Percentiles rank a stretch among this genome's conserved stretches.
These are phyloP conservation scores for Coluber constrictor DNA, from an alignment of 2,797 vertebrate species.

Conservation along the genomic window DNA sequence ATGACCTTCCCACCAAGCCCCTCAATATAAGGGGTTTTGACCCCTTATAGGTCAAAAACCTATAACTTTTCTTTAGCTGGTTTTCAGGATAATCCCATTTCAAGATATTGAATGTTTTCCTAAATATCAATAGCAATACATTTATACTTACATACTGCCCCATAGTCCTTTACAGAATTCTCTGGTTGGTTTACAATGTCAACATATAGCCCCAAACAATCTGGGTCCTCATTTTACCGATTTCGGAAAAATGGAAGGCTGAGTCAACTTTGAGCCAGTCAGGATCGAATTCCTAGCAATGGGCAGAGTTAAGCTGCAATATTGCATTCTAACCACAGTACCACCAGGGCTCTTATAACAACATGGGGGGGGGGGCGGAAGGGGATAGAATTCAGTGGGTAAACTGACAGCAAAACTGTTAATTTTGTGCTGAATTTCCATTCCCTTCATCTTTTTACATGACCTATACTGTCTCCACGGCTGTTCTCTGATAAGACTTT, in stretches of 20 bases:
- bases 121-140: not conserved
- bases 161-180: not conserved
- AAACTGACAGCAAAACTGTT: conserved; percentile 39
- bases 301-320: not conserved
- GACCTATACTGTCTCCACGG: conserved; percentile 40
- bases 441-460: conserved; percentile 58
- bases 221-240: not conserved
- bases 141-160: not conserved
- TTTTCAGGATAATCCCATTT: conserved; percentile 48
- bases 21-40: too few species aligned
- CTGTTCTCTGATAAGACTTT: conserved; percentile 45
- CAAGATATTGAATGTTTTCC: conserved; percentile 37
- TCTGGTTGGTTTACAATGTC: not conserved
- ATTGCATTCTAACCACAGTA: not conserved
- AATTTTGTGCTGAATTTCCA: conserved; percentile 41
- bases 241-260: not conserved
- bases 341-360: not conserved
- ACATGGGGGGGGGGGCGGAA: fast-evolving
- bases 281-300: not conserved
- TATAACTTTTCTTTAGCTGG: conserved; percentile 35
- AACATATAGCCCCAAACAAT: not conserved
- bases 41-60: not conserved
- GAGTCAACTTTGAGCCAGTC: not conserved
- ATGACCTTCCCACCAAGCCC: too few species aligned
- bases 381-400: not conserved